Base-by-base conservation (phyloP, 1,140 invertebrate species). In the Lordiphosa mommai region DNA sequence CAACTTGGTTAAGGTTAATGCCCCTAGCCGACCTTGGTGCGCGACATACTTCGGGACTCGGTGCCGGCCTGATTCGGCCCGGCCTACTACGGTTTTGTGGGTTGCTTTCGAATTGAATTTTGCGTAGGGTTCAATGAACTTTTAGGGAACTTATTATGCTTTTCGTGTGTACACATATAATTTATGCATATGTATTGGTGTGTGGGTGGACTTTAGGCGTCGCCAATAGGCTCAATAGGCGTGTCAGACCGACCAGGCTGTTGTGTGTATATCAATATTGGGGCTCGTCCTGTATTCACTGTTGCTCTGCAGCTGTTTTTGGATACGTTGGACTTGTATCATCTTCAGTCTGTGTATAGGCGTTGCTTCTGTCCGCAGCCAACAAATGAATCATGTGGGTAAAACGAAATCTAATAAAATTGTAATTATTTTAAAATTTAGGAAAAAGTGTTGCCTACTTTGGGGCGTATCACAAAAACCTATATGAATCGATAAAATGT, bases 11-110 rank as follows among this genome's bases (percentile, higher is more conserved):
- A 77, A 84, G 77, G 77, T 84, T 84, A 84, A 84, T 84, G 77
- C 77, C 77, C 77, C 77, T 84, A 84, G 59, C 76, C 85, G 85
- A 87, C 86, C 86, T 87, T 87, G 85, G 74, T 72, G 60, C 73
- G 61, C 85, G 85, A 82, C 85, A 86, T 52, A 84, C 72, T 77
- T 84, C 68, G 77, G 72, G 60, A 72, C 56, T 60, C 56, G 66
- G 53, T 32, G 34, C 59, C 65, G 49, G 65, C 34, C 61, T 66
- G 49, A 55, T 55, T 60, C 60, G 49, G 59, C 34, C 67, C 69
- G 49, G 40, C 69, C 65, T 64, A 55, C 44, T 59, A 37, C 8
- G 10, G 7, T 17, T 44, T 34, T 57, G 50, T 41, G 46, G 57
- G 16, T 13, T 30, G 43, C 53, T 17, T 32, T 48, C 34, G 60